These are phyloP conservation scores for Chloroceryle aenea DNA, from an alignment of 2,113 vertebrate species.

Conservation along the genomic window DNA sequence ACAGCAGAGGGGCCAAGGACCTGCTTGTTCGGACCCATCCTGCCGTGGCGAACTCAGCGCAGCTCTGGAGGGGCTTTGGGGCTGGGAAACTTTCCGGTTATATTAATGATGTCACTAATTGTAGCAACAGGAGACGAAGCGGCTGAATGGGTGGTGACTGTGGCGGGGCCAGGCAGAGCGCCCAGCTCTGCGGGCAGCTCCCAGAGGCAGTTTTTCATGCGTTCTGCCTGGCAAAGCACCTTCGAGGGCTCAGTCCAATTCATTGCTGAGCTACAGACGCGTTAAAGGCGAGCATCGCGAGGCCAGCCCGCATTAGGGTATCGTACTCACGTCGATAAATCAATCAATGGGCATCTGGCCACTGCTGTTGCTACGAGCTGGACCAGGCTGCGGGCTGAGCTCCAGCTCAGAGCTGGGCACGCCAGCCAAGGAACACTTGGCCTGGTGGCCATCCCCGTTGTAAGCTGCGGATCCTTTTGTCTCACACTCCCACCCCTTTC, in stretches of 20 bases:
- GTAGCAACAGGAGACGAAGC: background rate
- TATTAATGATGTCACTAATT: rapidly evolving
- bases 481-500: rapidly evolving
- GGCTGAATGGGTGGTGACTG: background rate
- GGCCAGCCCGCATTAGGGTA: background rate
- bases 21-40: background rate
- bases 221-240: background rate
- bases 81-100: background rate
- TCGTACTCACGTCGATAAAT: background rate
- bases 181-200: background rate
- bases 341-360: background rate
- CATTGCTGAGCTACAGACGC: background rate
- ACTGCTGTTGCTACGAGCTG: background rate
- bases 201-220: background rate
- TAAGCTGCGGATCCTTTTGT: background rate
- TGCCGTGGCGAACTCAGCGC: rapidly evolving
- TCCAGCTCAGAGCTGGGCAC: background rate
- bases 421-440: background rate
- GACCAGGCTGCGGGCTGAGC: background rate
- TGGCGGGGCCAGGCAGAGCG: background rate
- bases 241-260: background rate
- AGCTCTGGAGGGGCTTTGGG: background rate
- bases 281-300: background rate
- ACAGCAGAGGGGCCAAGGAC: background rate
- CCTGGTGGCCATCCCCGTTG: background rate